Evolutionary conservation across 2,888 invertebrate species (phyloP).

Genomic region (Acanthosepion lycidas): DNA sequence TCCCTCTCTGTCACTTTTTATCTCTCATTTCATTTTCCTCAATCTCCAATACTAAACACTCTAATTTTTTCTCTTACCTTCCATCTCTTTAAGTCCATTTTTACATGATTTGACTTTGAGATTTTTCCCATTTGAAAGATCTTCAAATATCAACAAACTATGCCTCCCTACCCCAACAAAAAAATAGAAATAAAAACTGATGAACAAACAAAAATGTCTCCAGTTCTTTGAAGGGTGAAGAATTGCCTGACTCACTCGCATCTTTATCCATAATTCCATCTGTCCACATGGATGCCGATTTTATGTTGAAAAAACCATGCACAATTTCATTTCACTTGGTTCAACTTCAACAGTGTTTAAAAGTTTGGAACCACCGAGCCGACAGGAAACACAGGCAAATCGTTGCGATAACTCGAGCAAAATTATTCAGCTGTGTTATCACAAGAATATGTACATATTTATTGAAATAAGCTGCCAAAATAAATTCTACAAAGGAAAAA

Average conservation of each 20-base stretch:
- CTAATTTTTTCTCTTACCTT: not conserved
- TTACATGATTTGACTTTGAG: not conserved
- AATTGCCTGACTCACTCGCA: not conserved
- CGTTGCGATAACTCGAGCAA: not conserved
- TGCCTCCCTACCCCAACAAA: not conserved
- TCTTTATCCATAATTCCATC: conserved; percentile 18
- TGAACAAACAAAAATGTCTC: not conserved
- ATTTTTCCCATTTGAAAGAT: not conserved
- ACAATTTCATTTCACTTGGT: conserved; percentile 3
- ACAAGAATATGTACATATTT: conserved; percentile 15
- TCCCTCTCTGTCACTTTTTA: not conserved
- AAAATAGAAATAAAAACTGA: not conserved
- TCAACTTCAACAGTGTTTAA: not conserved
- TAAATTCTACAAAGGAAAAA: not conserved
- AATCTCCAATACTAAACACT: not conserved
- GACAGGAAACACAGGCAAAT: not conserved
- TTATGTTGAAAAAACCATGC: not conserved
- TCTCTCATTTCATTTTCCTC: not conserved
- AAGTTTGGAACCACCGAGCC: conserved; percentile 16
- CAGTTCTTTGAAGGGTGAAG: not conserved
- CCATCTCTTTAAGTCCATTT: not conserved
- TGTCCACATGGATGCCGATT: not conserved
- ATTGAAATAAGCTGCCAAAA: not conserved
- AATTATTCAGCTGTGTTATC: not conserved
- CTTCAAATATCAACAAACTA: not conserved